Evolutionary conservation across 2,888 invertebrate species (phyloP), one percentile per base, ranked within the genome.

Genomic region (Oscheius myriophilus): DNA sequence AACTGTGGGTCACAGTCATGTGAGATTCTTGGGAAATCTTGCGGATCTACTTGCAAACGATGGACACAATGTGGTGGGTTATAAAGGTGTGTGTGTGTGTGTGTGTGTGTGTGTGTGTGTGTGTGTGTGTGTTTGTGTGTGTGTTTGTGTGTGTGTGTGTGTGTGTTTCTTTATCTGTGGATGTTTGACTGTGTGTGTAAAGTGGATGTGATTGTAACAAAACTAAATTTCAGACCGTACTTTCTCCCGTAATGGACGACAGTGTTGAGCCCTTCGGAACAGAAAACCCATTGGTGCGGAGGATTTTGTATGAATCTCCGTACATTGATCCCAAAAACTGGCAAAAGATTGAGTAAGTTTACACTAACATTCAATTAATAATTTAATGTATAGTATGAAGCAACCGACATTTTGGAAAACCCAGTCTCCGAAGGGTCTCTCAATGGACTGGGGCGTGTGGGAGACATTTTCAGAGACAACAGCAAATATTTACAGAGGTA

Each of bases 31-130:
- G n/a, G 61, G 61, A 2, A 61, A 61, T 43, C 42, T 64, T 2
- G 64, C 64, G 0, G 64, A 64, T 53, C 14, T 64, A 11, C 52
- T 33, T 52, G 52, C 64, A 11, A 64, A 54, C n/a, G 64, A 52
- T 18, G 64, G 64, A 39, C 64, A 64, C 45, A 64, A 64, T 53
- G 64, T 64, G 64, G 64, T 64, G 43, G 39, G 53, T 33, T 49
- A 64, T 57, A 62, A 43, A 21, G 18, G 21, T 26, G 16, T 9
- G 52, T 4, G 58, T 45, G 42, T 26, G n/a, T 18, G 6, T 55
- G 14, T 11, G 2, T n/a, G 18, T 2, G 6, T 0, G n/a, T n/a
- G n/a, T n/a, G n/a, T n/a, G n/a, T n/a, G n/a, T n/a, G n/a, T n/a
- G n/a, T n/a, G n/a, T n/a, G n/a, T n/a, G n/a, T n/a, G n/a, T n/a